phyloP scores from a whole-genome alignment of 2,113 vertebrate genomes.

The Forbesichthys papilliferus region DNA sequence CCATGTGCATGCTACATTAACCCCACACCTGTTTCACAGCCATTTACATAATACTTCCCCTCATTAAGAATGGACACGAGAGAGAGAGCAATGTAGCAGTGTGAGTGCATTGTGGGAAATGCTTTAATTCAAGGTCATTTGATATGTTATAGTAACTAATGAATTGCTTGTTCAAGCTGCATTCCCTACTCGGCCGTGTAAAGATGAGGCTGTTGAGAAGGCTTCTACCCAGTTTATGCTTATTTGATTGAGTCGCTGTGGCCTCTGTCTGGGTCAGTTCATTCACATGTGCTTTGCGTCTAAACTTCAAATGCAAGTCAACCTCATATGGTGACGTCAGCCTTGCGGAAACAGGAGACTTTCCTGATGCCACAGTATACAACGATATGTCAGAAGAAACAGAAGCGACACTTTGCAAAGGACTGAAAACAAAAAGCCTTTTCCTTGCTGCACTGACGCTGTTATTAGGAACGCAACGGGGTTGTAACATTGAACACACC shows the following conservation, averaged over 20 bases:
- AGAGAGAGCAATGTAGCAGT: conserved; percentile 4
- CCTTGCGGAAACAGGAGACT: neutral
- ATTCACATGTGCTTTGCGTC: neutral
- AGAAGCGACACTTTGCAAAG: neutral
- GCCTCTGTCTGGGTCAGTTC: neutral
- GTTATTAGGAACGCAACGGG: too few species aligned
- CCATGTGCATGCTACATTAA: conserved; percentile 11
- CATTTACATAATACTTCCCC: conserved; percentile 19
- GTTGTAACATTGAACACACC: too few species aligned
- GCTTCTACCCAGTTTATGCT: too few species aligned
- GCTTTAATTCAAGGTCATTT: too few species aligned
- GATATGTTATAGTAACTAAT: too few species aligned
- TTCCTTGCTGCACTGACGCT: too few species aligned
- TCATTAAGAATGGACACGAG: conserved; percentile 38
- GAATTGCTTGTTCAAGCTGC: too few species aligned
- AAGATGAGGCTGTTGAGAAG: too few species aligned
- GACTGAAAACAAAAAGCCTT: too few species aligned
- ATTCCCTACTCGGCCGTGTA: too few species aligned
- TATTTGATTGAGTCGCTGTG: neutral
- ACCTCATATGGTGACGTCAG: neutral
- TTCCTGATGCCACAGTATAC: conserved; percentile 4
- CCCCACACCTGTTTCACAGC: conserved; percentile 20
- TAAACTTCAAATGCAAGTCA: neutral
- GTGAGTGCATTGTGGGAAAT: neutral
- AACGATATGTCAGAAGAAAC: conserved; percentile 10